phyloP scores from a whole-genome alignment of 2,888 invertebrate genomes.

The Phaedon cochleariae region DNA sequence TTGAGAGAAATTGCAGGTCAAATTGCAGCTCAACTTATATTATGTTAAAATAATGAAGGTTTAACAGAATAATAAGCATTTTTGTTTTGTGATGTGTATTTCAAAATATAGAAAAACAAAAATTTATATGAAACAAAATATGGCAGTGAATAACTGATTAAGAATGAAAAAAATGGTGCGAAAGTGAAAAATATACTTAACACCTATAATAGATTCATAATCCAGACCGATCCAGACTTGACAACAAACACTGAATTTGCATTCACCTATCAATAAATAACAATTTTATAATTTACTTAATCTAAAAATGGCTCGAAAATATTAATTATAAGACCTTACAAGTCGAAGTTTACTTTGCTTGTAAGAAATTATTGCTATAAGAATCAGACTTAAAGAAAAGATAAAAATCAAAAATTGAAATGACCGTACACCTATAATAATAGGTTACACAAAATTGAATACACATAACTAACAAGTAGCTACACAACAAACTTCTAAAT shows the following conservation, averaged over 20 bases:
- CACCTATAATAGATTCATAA: constrained; percentile 24
- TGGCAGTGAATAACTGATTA: constrained; percentile 46
- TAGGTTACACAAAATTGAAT: too few species aligned
- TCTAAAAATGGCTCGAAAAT: constrained; percentile 43
- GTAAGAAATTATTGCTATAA: neutral
- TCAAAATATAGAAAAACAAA: constrained; percentile 29
- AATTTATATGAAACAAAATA: constrained; percentile 41
- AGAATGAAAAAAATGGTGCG: constrained; percentile 46
- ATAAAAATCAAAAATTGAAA: neutral
- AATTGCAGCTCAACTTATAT: too few species aligned
- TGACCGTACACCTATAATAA: too few species aligned
- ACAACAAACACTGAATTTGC: constrained; percentile 32
- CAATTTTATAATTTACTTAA: constrained; percentile 48
- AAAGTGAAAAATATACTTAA: constrained; percentile 41
- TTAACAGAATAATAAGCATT: constrained; percentile 2
- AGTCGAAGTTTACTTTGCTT: constrained; percentile 20
- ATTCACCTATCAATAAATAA: constrained; percentile 57
- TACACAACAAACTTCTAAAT: too few species aligned
- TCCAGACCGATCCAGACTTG: too few species aligned
- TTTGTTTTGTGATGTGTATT: constrained; percentile 28
- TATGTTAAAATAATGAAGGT: too few species aligned
- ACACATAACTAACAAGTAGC: too few species aligned
- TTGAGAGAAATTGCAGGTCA: too few species aligned
- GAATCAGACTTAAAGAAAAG: neutral
- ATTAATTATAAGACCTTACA: constrained; percentile 32